A percentile compares a stretch with the other conserved stretches of the same genome.
phyloP scores from a whole-genome alignment of 2,888 invertebrate genomes.

The Dilophus febrilis region DNA sequence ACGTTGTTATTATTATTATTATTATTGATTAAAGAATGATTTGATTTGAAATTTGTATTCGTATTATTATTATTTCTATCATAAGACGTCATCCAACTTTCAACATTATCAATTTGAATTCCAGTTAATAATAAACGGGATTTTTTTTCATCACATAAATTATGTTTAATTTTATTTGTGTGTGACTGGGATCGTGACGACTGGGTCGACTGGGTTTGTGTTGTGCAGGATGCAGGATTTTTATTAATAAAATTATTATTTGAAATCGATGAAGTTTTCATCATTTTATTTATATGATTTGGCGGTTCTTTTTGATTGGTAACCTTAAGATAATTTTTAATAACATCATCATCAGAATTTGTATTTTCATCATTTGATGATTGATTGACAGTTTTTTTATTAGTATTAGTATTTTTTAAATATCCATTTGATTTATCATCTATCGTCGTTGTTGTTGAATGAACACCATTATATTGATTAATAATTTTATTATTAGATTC shows the following conservation, averaged over 20 bases:
- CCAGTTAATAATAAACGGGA: constrained; percentile 25
- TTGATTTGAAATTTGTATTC: too few relatives aligned
- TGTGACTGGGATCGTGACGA: too few relatives aligned
- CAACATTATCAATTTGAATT: constrained; percentile 29
- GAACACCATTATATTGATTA: too few relatives aligned
- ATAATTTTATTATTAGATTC: too few relatives aligned
- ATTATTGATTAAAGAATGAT: not conserved
- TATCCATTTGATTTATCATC: too few relatives aligned
- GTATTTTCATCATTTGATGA: not conserved
- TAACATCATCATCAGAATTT: constrained; percentile 11
- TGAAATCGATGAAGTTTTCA: too few relatives aligned
- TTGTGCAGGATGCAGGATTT: too few relatives aligned
- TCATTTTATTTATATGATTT: constrained; percentile 1
- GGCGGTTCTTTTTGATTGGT: constrained; percentile 7
- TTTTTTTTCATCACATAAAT: constrained; percentile 13
- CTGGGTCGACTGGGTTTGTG: too few relatives aligned
- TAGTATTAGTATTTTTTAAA: too few relatives aligned
- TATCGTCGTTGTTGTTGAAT: too few relatives aligned
- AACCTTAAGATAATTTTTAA: constrained; percentile 27
- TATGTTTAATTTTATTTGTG: constrained; percentile 9
- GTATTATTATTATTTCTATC: not conserved
- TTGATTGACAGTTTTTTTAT: not conserved
- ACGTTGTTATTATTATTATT: not conserved
- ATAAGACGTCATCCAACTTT: constrained; percentile 30
- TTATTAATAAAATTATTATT: too few relatives aligned